Evolutionary conservation across 1,140 invertebrate species (phyloP), one percentile per base, ranked within the genome.

Genomic region (Conus betulinus): DNA sequence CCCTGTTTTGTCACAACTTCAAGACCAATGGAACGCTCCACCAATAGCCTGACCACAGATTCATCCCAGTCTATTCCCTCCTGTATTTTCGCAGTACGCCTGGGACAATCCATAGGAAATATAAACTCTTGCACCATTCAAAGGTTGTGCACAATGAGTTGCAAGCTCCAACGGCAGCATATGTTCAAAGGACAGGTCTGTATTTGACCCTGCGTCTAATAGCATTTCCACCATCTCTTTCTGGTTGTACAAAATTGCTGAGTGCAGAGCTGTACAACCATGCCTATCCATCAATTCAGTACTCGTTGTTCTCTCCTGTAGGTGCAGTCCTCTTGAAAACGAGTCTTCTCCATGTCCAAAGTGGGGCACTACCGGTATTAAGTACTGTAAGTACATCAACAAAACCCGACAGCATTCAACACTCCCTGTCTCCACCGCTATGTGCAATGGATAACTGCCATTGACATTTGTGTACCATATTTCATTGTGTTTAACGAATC

Each of bases 371-470:
- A 23, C 8, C 15, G 79, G 79, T 53, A 5, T 53, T 51, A 81
- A 10, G 27, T 53, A 51, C 23, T 4, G 13, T 51, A 53, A 15
- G 79, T 53, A 8, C 10, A 1, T 6, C 39, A 81, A 51, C 79
- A 81, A 51, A 52, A 53, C 51, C 39, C 23, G 27, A 3, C 13
- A 23, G 51, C 7, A 20, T 7, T 74, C 27, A n/a, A 52, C 52
- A 7, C 23, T 20, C 20, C 84, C 84, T 15, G 27, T 85, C 27
- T 85, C 25, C 71, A 85, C 71, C 4, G 84, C 84, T 60, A 85
- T 11, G 67, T 85, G 84, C 39, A 85, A 52, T 4, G 71, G 84
- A 25, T 74, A 74, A 20, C 39, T 85, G 84, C 84, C 84, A 52
- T 51, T 23, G 11, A 51, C 5, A n/a, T 85, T 7, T n/a, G 67